These are phyloP conservation scores for Remorina albescens DNA, from an alignment of 2,797 vertebrate genomes.

Conservation along the genomic window DNA sequence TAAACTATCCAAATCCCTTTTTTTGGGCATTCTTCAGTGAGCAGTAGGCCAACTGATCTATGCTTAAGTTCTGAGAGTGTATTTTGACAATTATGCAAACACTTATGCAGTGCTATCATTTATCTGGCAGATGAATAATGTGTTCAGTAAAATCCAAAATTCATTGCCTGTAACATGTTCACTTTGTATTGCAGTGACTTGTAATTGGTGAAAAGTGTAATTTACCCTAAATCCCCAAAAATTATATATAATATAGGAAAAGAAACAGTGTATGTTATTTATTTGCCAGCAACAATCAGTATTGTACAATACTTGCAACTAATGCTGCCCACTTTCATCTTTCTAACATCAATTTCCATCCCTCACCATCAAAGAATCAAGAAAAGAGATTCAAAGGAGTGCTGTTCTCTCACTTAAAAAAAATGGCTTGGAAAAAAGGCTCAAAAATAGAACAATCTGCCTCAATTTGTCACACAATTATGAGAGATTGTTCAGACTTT, in stretches of 20 bases:
- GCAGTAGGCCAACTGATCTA: conserved; percentile 55
- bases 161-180: conserved; percentile 13
- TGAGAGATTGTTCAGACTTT: conserved; percentile 63
- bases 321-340: conserved; percentile 54
- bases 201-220: conserved; percentile 16
- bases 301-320: conserved; percentile 51
- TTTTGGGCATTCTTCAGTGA: conserved; percentile 43
- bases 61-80: conserved; percentile 54
- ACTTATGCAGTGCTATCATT: conserved; percentile 61
- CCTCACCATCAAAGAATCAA: conserved; percentile 61
- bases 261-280: background rate
- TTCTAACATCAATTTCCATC: conserved; percentile 67
- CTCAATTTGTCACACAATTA: conserved; percentile 70
- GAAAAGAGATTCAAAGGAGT: conserved; percentile 49
- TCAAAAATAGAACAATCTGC: conserved; percentile 65
- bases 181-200: conserved; percentile 16
- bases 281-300: conserved; percentile 34
- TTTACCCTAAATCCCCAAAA: conserved; percentile 21
- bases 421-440: conserved; percentile 24
- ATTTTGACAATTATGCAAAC: conserved; percentile 70
- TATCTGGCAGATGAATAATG: conserved; percentile 36
- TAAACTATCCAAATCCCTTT: conserved; percentile 62
- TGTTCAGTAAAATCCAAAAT: conserved; percentile 30
- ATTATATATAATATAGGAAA: conserved; percentile 29
- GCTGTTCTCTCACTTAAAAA: conserved; percentile 36